These are phyloP conservation scores for Coracopsis vasa DNA, from an alignment of 2,113 vertebrate species.

Conservation along the genomic window DNA sequence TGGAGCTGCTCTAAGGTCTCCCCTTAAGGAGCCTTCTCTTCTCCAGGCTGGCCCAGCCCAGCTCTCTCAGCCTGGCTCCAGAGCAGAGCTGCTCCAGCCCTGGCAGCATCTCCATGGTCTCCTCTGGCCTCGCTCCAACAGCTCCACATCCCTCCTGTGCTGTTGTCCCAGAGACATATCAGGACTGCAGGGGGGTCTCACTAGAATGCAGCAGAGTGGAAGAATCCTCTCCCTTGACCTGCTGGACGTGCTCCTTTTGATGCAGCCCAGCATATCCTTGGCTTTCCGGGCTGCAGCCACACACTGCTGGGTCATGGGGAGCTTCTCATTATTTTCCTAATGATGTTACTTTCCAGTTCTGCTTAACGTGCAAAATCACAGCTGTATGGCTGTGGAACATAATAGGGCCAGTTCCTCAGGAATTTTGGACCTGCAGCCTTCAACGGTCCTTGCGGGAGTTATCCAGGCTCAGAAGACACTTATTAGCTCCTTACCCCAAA, in stretches of 20 bases:
- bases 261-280: neutral
- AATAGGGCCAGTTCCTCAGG: neutral
- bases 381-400: neutral
- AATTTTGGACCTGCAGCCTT: neutral
- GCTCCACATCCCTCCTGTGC: neutral
- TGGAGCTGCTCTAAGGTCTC: no score
- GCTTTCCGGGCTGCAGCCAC: neutral
- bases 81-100: neutral
- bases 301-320: neutral
- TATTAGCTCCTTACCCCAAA: neutral
- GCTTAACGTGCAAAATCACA: neutral
- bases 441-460: slow-evolving; percentile 11
- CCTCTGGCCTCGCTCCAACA: neutral
- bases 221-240: neutral
- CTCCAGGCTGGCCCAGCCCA: no score
- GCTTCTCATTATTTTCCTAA: neutral
- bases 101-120: neutral
- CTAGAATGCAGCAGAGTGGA: neutral
- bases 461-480: neutral
- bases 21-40: no score
- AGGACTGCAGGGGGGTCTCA: neutral
- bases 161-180: neutral
- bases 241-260: neutral
- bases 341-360: neutral
- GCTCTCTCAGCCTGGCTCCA: neutral